A percentile compares a stretch with the other conserved stretches of the same genome.
These are phyloP conservation scores for Scleropages formosus DNA, from an alignment of 2,797 vertebrate species.

Conservation along the genomic window DNA sequence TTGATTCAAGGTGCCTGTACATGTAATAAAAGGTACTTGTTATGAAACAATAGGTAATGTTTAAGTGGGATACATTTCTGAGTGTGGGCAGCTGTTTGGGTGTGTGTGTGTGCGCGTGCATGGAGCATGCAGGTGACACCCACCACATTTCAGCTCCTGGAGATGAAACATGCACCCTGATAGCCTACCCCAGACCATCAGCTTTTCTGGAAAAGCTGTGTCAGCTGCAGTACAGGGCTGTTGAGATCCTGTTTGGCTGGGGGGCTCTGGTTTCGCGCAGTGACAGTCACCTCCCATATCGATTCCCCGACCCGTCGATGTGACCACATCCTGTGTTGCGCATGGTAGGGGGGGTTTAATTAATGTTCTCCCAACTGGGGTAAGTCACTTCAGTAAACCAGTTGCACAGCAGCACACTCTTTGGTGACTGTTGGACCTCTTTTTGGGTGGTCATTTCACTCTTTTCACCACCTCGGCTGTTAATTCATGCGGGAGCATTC, in stretches of 20 bases:
- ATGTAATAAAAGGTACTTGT: no score
- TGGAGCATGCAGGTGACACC: constrained; percentile 22
- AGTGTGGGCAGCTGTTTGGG: neutral
- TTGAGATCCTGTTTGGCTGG: constrained; percentile 29
- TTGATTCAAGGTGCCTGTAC: no score
- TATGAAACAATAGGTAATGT: no score
- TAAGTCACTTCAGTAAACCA: neutral
- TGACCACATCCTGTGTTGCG: constrained; percentile 65
- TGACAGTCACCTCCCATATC: constrained; percentile 46
- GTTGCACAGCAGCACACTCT: no score
- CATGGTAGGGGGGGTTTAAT: constrained; percentile 43
- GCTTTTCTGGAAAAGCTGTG: constrained; percentile 3
- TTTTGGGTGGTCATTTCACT: no score
- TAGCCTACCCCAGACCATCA: constrained; percentile 27
- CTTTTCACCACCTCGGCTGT: no score
- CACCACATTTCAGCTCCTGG: neutral
- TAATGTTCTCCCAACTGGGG: constrained; percentile 19
- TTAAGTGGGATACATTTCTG: no score
- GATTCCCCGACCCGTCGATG: constrained; percentile 63
- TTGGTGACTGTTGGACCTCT: no score
- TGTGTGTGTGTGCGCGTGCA: neutral
- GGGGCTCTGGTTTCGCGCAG: constrained; percentile 56
- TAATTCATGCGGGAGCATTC: no score
- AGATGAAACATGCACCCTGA: neutral
- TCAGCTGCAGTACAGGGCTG: constrained; percentile 14